A percentile compares a stretch with the other conserved stretches of the same genome.
Conservation (phyloP, 2,113 vertebrate genomes). For the Otolemur garnettii region DNA sequence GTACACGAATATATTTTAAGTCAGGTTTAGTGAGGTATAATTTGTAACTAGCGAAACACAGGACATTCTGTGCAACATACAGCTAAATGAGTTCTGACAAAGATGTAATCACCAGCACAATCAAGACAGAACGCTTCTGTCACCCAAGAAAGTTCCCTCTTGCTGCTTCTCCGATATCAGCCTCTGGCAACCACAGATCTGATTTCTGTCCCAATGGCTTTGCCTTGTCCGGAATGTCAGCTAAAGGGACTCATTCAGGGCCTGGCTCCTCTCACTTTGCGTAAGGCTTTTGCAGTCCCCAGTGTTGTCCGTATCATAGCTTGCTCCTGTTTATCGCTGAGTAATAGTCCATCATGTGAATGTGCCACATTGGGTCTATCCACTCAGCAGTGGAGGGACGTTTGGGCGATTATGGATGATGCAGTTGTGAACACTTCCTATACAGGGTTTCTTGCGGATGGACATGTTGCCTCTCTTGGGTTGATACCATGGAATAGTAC, state of each 20-base stretch:
- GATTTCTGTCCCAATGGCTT: background rate
- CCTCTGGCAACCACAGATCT: background rate
- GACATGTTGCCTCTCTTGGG: background rate
- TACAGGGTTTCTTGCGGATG: background rate
- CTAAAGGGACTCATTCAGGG: background rate
- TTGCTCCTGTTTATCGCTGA: background rate
- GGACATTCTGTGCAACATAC: background rate
- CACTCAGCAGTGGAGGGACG: background rate
- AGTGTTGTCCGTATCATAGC: accelerated
- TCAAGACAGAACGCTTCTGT: background rate
- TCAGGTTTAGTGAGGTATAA: background rate
- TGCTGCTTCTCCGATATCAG: background rate
- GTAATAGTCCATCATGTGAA: background rate
- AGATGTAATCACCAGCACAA: background rate
- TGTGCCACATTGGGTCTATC: background rate
- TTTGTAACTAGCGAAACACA: background rate
- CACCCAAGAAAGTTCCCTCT: background rate
- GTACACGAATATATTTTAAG: background rate
- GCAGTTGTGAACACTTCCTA: background rate
- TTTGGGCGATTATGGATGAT: background rate
- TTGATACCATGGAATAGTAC: background rate
- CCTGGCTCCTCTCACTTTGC: background rate
- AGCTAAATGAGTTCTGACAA: background rate
- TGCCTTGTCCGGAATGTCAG: background rate
- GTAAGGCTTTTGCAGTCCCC: background rate